Conservation (phyloP, 2,888 invertebrate species). For the Pedicia rivosa region DNA sequence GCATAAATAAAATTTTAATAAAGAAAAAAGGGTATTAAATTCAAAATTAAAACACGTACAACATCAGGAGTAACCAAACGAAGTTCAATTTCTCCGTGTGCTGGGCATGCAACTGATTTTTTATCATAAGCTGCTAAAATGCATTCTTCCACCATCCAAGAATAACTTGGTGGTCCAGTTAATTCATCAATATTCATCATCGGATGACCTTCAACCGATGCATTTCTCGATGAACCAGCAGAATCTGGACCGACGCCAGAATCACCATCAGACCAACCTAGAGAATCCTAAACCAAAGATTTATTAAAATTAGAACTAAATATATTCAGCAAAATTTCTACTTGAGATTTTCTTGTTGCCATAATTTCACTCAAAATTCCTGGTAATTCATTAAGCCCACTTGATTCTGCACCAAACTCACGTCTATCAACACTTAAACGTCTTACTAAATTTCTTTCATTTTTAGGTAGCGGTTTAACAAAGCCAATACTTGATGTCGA, state of each 20-base stretch:
- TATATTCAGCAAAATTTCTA: constrained; percentile 5
- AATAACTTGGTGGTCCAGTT: constrained; percentile 37
- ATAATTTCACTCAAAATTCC: constrained; percentile 12
- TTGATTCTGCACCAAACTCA: constrained; percentile 22
- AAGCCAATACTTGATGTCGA: constrained; percentile 18
- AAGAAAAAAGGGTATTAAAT: background rate
- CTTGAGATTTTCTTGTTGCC: constrained; percentile 24
- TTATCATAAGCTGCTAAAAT: constrained; percentile 72
- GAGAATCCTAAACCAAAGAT: constrained; percentile 40
- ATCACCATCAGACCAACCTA: constrained; percentile 62
- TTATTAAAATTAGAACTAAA: constrained; percentile 1
- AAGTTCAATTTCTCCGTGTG: constrained; percentile 59
- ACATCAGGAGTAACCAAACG: constrained; percentile 85
- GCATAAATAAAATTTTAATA: constrained; percentile 10
- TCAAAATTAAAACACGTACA: constrained; percentile 31
- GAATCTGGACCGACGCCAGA: constrained; percentile 78
- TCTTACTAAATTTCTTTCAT: constrained; percentile 2
- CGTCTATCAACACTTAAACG: constrained; percentile 7
- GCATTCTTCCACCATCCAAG: constrained; percentile 94
- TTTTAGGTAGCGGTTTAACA: constrained; percentile 14
- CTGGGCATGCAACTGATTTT: constrained; percentile 55
- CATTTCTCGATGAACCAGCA: constrained; percentile 62
- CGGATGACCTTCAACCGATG: constrained; percentile 66
- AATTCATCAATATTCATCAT: constrained; percentile 26
- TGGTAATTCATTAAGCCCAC: constrained; percentile 19